These are phyloP conservation scores for Isotomurus palustris DNA, from an alignment of 2,888 invertebrate species.

Conservation along the genomic window DNA sequence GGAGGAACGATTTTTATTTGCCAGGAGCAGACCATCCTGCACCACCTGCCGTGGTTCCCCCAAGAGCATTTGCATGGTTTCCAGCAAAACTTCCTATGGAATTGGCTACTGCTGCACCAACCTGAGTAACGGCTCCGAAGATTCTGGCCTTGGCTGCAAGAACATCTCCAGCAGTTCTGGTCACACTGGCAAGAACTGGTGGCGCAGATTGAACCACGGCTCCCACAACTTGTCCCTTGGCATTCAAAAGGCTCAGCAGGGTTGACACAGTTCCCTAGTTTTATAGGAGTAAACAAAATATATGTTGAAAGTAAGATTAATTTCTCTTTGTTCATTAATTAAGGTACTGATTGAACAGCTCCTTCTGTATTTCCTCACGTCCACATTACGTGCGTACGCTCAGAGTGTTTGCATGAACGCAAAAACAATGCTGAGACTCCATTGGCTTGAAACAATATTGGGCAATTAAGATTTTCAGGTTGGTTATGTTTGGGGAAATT, in stretches of 20 bases:
- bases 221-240: constrained; percentile 47
- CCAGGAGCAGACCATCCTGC: constrained; percentile 35
- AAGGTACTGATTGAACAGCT: too few relatives aligned
- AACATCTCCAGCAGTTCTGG: constrained; percentile 46
- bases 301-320: too few relatives aligned
- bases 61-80: constrained; percentile 42
- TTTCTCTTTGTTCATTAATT: too few relatives aligned
- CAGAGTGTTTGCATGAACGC: too few relatives aligned
- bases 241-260: constrained; percentile 45
- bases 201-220: constrained; percentile 46
- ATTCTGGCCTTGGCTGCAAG: constrained; percentile 46
- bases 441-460: too few relatives aligned
- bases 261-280: constrained; percentile 46
- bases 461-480: too few relatives aligned
- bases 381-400: too few relatives aligned
- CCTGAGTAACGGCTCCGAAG: constrained; percentile 47
- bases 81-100: constrained; percentile 46
- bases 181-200: constrained; percentile 46
- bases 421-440: too few relatives aligned
- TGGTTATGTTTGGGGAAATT: too few relatives aligned
- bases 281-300: too few relatives aligned
- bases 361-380: too few relatives aligned
- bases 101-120: constrained; percentile 47
- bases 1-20: too few relatives aligned
- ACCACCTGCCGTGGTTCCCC: constrained; percentile 25